Evolutionary conservation across 2,888 invertebrate species (phyloP).

Genomic region (Ernsta delagoae): DNA sequence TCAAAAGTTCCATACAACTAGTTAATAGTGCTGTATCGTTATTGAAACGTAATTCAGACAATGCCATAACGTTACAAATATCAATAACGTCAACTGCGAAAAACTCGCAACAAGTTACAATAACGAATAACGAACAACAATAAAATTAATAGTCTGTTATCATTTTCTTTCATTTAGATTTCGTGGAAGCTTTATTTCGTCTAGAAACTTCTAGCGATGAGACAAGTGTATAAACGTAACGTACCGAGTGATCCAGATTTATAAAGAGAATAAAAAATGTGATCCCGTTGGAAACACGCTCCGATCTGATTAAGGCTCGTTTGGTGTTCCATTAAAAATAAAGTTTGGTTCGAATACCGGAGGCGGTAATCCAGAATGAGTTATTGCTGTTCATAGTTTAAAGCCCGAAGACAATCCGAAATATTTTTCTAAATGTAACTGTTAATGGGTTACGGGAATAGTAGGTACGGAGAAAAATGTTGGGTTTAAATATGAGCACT

Average conservation of each 20-base stretch:
- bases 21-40: no score
- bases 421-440: background rate
- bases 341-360: slow-evolving; percentile 41
- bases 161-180: background rate
- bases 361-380: slow-evolving; percentile 45
- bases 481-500: no score
- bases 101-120: no score
- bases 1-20: no score
- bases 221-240: slow-evolving; percentile 14
- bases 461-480: no score
- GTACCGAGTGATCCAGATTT: slow-evolving; percentile 23
- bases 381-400: slow-evolving; percentile 37
- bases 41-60: no score
- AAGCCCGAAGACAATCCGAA: slow-evolving; percentile 15
- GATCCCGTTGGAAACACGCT: slow-evolving; percentile 38
- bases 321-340: slow-evolving; percentile 42
- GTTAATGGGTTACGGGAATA: no score
- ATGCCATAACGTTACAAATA: no score
- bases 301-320: slow-evolving; percentile 44
- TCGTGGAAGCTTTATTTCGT: background rate
- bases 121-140: no score
- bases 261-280: slow-evolving; percentile 39
- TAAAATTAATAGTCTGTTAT: no score
- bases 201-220: background rate
- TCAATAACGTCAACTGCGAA: no score